Evolutionary conservation across 2,113 vertebrate species (phyloP), one percentile per base, ranked within the genome.

Genomic region (Trogon surrucura): DNA sequence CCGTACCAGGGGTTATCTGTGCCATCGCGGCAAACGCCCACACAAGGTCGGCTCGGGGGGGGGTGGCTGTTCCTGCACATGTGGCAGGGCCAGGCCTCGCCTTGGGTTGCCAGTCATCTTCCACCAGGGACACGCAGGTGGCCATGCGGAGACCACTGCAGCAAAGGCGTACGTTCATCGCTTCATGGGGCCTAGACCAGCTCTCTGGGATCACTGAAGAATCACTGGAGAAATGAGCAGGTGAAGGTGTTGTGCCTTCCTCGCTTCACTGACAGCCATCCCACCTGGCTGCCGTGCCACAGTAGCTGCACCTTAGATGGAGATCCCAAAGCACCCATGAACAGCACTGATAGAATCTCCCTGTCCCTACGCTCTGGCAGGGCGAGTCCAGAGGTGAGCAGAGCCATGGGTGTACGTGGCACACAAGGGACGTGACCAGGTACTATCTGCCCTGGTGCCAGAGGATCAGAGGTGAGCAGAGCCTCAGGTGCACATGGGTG

Each of bases 361-460:
- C 29, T 0, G 0, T 41, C 6, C 15, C n/a, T 45, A 21, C 0
- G 0, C 25, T 71, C 47, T 17, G 23, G 26, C 7, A 65, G 25
- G 29, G n/a, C 16, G 11, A 19, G 9, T 44, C 5, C 3, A 9
- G 47, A 74, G 38, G 17, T 13, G 13, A 64, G 56, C 3, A 1
- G 38, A 83, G 23, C 48, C 4, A 3, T 14, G 17, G 32, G 54
- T 30, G 29, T 25, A 34, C 9, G 10, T 13, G 21, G 54, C 65
- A 78, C 17, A 30, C 0, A 16, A 14, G 21, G 13, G 30, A 44
- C 16, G 23, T 11, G 16, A 18, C 25, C 4, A 8, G 30, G 45
- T n/a, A 47, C 30, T 36, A 38, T 5, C 23, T 45, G 30, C 29
- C 4, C 64, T 45, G 14, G 64, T 27, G 45, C 32, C 45, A 25